Evolutionary conservation across 2,113 vertebrate genomes (phyloP).

Genomic region (Tenebrosternarchus preto): DNA sequence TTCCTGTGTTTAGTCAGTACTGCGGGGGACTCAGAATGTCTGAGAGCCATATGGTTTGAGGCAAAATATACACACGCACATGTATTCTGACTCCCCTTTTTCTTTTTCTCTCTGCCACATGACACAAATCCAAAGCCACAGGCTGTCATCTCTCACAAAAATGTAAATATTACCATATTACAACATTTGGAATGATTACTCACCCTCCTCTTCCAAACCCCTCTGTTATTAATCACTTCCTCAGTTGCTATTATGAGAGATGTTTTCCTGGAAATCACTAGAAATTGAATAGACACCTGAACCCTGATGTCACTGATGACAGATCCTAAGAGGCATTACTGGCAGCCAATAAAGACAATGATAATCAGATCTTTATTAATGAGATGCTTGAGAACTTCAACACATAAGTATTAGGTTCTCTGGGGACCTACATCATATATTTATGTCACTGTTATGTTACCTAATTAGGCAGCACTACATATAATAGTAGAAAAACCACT

Average conservation of each 20-base stretch:
- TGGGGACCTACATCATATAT: slow-evolving; percentile 49
- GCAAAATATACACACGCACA: slow-evolving; percentile 51
- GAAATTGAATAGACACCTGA: slow-evolving; percentile 55
- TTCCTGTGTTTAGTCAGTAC: slow-evolving; percentile 46
- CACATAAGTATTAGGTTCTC: slow-evolving; percentile 57
- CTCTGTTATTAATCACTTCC: slow-evolving; percentile 71
- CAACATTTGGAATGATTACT: slow-evolving; percentile 57
- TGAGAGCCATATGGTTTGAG: slow-evolving; percentile 53
- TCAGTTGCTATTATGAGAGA: slow-evolving; percentile 48
- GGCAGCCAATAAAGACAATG: slow-evolving; percentile 61
- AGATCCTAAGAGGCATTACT: slow-evolving; percentile 26
- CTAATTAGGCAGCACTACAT: too few relatives aligned
- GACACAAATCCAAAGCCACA: slow-evolving; percentile 64
- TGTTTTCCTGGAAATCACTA: slow-evolving; percentile 66
- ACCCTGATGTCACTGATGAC: slow-evolving; percentile 36
- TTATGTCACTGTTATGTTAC: too few relatives aligned
- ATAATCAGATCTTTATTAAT: slow-evolving; percentile 57
- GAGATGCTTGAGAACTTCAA: slow-evolving; percentile 66
- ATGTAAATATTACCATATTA: slow-evolving; percentile 70
- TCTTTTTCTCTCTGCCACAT: slow-evolving; percentile 45
- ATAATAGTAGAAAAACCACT: too few relatives aligned
- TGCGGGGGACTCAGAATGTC: slow-evolving; percentile 46
- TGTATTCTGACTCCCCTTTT: slow-evolving; percentile 44
- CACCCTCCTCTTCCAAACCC: slow-evolving; percentile 54
- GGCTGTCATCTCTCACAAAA: slow-evolving; percentile 62